Conservation (phyloP, 2,888 invertebrate species). For the Sphecodes monilicornis region DNA sequence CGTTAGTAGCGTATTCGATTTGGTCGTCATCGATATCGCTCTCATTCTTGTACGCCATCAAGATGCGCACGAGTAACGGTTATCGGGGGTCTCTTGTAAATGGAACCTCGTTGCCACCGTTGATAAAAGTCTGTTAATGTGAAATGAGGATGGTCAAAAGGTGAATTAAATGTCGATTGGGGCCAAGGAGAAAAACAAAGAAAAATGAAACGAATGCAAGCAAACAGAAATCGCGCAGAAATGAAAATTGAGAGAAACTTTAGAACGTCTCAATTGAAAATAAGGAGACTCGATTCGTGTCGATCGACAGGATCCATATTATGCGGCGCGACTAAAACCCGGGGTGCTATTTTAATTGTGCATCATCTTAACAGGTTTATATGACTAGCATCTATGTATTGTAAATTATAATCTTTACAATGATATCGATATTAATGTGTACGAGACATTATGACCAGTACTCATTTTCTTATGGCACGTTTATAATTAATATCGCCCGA, state of each 20-base stretch:
- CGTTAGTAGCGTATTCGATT: slow-evolving; percentile 69
- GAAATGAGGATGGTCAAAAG: slow-evolving; percentile 67
- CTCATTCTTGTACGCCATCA: slow-evolving; percentile 55
- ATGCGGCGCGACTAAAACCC: slow-evolving; percentile 78
- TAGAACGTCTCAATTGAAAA: slow-evolving; percentile 61
- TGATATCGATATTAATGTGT: slow-evolving; percentile 78
- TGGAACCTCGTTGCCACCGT: slow-evolving; percentile 42
- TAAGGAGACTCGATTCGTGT: slow-evolving; percentile 52
- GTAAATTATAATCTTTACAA: slow-evolving; percentile 83
- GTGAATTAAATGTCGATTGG: slow-evolving; percentile 67
- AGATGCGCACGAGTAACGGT: slow-evolving; percentile 54
- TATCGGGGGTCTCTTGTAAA: slow-evolving; percentile 34
- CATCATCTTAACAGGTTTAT: slow-evolving; percentile 81
- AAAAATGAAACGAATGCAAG: slow-evolving; percentile 33
- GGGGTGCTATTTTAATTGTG: slow-evolving; percentile 82
- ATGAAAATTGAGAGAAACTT: slow-evolving; percentile 58
- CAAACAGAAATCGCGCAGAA: slow-evolving; percentile 54
- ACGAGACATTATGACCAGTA: slow-evolving; percentile 80
- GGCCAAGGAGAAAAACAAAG: slow-evolving; percentile 67
- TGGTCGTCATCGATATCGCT: slow-evolving; percentile 67
- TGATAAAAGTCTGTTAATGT: slow-evolving; percentile 63
- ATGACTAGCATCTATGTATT: slow-evolving; percentile 83
- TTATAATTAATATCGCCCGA: slow-evolving; percentile 79
- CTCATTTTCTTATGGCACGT: slow-evolving; percentile 84
- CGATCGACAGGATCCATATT: slow-evolving; percentile 60